These are phyloP conservation scores for Chironomus tepperi DNA, from an alignment of 1,140 invertebrate genomes.

Conservation along the genomic window DNA sequence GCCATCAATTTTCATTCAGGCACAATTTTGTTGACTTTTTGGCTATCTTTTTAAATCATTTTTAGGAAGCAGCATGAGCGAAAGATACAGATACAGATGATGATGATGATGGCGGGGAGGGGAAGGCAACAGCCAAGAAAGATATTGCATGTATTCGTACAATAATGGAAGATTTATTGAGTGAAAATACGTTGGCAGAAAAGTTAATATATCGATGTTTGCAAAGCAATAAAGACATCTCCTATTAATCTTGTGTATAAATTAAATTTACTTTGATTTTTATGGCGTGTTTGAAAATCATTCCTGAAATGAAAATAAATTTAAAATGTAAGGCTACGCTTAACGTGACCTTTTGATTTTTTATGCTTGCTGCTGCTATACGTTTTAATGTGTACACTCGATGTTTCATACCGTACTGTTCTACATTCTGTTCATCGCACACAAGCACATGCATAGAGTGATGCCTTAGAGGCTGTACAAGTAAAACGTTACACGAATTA, in stretches of 20 bases:
- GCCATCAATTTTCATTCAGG: constrained; percentile 12
- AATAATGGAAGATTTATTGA: constrained; percentile 14
- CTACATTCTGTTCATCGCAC: too few species aligned
- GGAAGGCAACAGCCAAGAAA: too few species aligned
- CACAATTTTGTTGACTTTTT: constrained; percentile 14
- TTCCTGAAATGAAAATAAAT: not conserved
- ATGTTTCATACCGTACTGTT: not conserved
- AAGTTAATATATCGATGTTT: constrained; percentile 14
- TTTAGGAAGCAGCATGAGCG: not conserved
- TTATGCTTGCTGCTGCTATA: not conserved
- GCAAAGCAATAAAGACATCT: constrained; percentile 7
- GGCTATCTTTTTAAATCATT: constrained; percentile 14
- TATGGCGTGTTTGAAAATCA: not conserved
- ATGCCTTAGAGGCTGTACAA: too few species aligned
- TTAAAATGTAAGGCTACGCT: not conserved
- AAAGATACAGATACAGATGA: too few species aligned
- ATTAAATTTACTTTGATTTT: constrained; percentile 14
- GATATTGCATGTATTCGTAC: not conserved
- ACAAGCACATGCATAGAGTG: too few species aligned
- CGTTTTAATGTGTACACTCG: not conserved
- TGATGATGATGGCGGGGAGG: too few species aligned
- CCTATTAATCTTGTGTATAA: constrained; percentile 9
- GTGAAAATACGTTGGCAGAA: not conserved
- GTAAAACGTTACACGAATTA: too few species aligned
- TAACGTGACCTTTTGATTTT: not conserved